phyloP scores from a whole-genome alignment of 1,140 invertebrate genomes.

The Psilanteris sp. region DNA sequence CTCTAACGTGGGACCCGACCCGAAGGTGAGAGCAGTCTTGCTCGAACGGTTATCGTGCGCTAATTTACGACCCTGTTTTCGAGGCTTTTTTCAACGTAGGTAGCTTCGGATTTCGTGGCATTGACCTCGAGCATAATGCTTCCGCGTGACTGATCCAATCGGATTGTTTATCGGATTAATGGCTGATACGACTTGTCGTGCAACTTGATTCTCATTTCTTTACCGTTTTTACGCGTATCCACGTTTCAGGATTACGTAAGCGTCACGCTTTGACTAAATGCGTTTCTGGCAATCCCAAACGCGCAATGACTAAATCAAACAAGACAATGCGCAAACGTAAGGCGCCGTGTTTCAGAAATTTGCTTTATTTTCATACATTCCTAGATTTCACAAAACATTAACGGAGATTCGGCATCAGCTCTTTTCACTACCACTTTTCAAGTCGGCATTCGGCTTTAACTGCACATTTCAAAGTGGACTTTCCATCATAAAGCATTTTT shows the following conservation, averaged over 20 bases:
- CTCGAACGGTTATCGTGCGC: constrained; percentile 72
- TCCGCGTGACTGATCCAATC: constrained; percentile 46
- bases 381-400: too few relatives aligned
- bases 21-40: constrained; percentile 55
- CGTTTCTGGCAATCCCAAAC: too few relatives aligned
- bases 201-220: not conserved
- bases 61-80: constrained; percentile 76
- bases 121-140: constrained; percentile 41
- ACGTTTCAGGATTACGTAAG: not conserved
- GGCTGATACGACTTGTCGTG: constrained; percentile 10
- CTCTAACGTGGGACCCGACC: constrained; percentile 64
- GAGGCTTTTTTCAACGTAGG: constrained; percentile 64
- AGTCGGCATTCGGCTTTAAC: constrained; percentile 21
- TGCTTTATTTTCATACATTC: too few relatives aligned
- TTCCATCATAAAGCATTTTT: constrained; percentile 52
- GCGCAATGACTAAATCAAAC: too few relatives aligned
- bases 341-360: too few relatives aligned
- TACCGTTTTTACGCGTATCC: not conserved
- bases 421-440: too few relatives aligned
- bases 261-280: constrained; percentile 20
- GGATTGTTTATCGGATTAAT: constrained; percentile 45
- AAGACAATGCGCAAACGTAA: too few relatives aligned
- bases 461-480: constrained; percentile 33
- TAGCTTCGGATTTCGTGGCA: constrained; percentile 60
- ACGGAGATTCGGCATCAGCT: constrained; percentile 2